These are phyloP conservation scores for Parauchenoglanis punctatus DNA, from an alignment of 2,797 vertebrate species.

Conservation along the genomic window DNA sequence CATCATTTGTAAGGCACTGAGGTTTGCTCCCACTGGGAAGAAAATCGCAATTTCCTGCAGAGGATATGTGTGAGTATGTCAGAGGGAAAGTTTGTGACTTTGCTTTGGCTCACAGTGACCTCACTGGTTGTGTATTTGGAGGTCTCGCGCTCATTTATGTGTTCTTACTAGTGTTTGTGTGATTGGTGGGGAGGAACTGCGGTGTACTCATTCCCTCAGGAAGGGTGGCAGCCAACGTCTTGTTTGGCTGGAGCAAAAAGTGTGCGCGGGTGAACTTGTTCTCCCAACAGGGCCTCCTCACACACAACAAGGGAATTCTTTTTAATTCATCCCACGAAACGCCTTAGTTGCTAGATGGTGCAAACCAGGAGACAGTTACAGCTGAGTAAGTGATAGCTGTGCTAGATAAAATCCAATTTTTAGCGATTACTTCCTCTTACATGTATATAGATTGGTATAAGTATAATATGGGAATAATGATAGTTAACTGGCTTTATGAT, in stretches of 20 bases:
- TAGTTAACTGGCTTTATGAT: neutral
- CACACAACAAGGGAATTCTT: conserved; percentile 46
- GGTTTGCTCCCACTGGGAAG: conserved; percentile 11
- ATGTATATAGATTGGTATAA: neutral
- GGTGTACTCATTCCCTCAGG: conserved; percentile 47
- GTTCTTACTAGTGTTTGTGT: conserved; percentile 32
- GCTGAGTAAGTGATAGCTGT: conserved; percentile 33
- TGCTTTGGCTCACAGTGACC: conserved; percentile 27
- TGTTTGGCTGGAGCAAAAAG: conserved; percentile 21
- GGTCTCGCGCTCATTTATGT: conserved; percentile 34
- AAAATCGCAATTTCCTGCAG: conserved; percentile 33
- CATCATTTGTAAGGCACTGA: conserved; percentile 23
- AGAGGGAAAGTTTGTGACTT: conserved; percentile 33
- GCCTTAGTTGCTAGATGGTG: conserved; percentile 30
- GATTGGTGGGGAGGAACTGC: conserved; percentile 41
- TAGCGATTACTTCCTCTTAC: neutral
- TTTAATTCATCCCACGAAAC: conserved; percentile 36
- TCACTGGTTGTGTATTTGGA: conserved; percentile 40
- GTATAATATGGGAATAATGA: neutral
- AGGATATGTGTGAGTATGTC: conserved; percentile 25
- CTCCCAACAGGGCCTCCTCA: conserved; percentile 43
- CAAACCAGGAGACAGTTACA: conserved; percentile 4
- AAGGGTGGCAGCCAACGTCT: conserved; percentile 48
- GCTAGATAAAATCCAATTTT: conserved; percentile 11
- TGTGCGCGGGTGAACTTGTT: conserved; percentile 43